Evolutionary conservation across 2,113 vertebrate species (phyloP).

Genomic region (Felis chaus): DNA sequence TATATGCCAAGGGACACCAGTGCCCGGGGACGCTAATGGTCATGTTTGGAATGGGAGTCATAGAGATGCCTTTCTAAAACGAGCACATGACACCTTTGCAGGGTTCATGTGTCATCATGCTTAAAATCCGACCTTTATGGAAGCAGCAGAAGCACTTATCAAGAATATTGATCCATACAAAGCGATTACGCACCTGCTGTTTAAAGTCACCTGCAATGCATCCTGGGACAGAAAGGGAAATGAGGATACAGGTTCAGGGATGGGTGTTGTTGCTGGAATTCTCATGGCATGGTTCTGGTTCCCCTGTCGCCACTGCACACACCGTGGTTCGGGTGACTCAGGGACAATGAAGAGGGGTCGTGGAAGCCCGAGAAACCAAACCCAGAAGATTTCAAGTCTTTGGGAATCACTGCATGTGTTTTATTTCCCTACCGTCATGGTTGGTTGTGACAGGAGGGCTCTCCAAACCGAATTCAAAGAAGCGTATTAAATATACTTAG

Average conservation of each 20-base stretch:
- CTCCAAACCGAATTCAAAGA: neutral
- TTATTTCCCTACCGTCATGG: neutral
- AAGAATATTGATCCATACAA: neutral
- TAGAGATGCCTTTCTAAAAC: neutral
- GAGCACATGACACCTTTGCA: neutral
- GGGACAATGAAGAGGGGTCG: neutral
- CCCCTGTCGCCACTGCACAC: neutral
- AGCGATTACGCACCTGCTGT: no score
- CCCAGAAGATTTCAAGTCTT: neutral
- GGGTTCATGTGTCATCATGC: fast-evolving
- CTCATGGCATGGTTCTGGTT: neutral
- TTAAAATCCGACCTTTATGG: neutral
- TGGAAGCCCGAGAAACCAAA: neutral
- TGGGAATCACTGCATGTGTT: neutral
- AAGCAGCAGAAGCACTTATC: neutral
- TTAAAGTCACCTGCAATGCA: no score
- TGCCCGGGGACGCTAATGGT: fast-evolving
- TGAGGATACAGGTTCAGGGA: fast-evolving
- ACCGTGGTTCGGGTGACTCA: neutral
- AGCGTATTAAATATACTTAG: neutral
- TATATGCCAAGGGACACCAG: neutral
- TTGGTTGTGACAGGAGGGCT: neutral
- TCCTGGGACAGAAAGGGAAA: neutral
- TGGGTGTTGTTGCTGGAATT: no score
- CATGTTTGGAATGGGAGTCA: no score